Base-by-base conservation (phyloP, 2,113 vertebrate species). In the Quiscalus mexicanus region DNA sequence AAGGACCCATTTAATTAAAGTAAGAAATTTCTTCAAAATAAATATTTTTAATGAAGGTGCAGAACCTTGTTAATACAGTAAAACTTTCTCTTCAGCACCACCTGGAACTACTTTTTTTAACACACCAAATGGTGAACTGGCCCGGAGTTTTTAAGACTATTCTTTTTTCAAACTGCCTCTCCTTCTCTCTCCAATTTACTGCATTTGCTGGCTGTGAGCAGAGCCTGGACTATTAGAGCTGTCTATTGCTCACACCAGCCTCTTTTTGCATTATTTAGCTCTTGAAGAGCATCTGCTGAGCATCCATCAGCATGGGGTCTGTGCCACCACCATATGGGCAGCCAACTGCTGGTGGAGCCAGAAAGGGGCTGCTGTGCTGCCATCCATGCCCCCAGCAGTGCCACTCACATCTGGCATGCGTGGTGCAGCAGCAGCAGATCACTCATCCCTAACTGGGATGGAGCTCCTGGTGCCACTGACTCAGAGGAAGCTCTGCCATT, bases 211-310 rank as follows among this genome's bases (percentile, higher is more conserved):
- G 68, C 94, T 97, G 76, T 85, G 85, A 93, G 69, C 91, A 84
- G 37, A 62, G 62, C 73, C 92, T 91, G 84, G 84, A 69, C 82
- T 87, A 22, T 70, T 74, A 89, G 88, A 80, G 70, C 86, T 97
- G 63, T 71, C 50, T 85, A 84, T 80, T 80, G 96, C 95, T 96
- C 81, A 63, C 73, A 88, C 84, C 91, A 89, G 96, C 82, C 91
- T 92, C 92, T 93, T 67, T 86, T 90, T 97, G 95, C 93, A 96
- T 97, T 97, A 97, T 97, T 97, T 95, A 96, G 95, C 90, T 96
- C 96, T 95, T 93, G 56, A 95, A 56, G 93, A 97, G 95, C 96
- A 97, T 96, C 96, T 96, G 96, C 95, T 95, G 84, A 88, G 84
- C 93, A 79, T 97, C 96, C 90, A 96, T 97, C 96, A 97, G 96